A percentile compares a stretch with the other conserved stretches of the same genome.
phyloP scores from a whole-genome alignment of 2,888 invertebrate species.

The Cataglyphis altisquamis region DNA sequence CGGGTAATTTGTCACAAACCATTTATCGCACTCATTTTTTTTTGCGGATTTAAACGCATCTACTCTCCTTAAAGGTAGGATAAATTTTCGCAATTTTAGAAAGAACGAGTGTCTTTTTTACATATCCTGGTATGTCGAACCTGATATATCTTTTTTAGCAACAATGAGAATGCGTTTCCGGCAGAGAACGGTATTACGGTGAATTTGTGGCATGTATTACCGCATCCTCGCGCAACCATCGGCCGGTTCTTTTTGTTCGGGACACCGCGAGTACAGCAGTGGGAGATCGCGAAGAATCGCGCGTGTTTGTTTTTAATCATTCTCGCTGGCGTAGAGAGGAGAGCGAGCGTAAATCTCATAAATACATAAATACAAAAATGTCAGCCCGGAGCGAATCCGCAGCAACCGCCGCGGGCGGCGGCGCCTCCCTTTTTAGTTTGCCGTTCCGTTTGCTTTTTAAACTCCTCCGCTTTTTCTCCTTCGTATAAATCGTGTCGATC shows the following conservation, averaged over 20 bases:
- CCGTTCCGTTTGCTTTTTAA: slow-evolving; percentile 61
- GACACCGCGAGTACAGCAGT: neutral
- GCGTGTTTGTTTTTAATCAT: slow-evolving; percentile 84
- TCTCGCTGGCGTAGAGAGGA: slow-evolving; percentile 75
- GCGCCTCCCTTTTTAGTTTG: slow-evolving; percentile 43
- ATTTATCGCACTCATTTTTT: neutral
- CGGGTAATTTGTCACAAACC: neutral
- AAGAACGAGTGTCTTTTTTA: neutral
- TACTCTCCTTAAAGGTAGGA: neutral
- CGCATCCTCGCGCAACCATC: slow-evolving; percentile 47
- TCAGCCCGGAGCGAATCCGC: slow-evolving; percentile 68
- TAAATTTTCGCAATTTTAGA: neutral
- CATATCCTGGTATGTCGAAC: neutral
- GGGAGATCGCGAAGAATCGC: slow-evolving; percentile 56
- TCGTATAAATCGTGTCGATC: slow-evolving; percentile 33
- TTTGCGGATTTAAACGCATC: neutral
- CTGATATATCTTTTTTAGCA: slow-evolving; percentile 20
- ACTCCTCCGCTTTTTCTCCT: slow-evolving; percentile 45
- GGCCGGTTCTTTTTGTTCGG: slow-evolving; percentile 43
- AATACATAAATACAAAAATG: slow-evolving; percentile 84
- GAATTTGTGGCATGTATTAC: slow-evolving; percentile 67
- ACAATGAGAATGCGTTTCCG: slow-evolving; percentile 27
- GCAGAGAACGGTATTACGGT: slow-evolving; percentile 56
- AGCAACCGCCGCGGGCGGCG: slow-evolving; percentile 32
- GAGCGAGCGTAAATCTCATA: slow-evolving; percentile 82